Percentiles rank a stretch among this genome's conserved stretches.
Conservation (phyloP, 2,888 invertebrate genomes). For the Cataglyphis altisquamis region DNA sequence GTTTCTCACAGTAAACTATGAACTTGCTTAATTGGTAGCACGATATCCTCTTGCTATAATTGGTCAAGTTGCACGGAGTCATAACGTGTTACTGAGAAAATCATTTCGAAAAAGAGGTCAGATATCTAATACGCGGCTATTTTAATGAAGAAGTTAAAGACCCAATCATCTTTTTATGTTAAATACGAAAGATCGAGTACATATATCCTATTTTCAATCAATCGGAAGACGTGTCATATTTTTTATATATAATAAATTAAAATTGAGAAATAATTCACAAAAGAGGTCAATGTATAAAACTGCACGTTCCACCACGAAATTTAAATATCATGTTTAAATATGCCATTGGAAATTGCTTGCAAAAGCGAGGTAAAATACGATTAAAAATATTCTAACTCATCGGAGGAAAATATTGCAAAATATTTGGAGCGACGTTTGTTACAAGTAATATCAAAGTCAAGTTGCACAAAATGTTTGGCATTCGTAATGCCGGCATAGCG, state of each 20-base stretch:
- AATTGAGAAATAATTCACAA: conserved; percentile 39
- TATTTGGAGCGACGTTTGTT: conserved; percentile 25
- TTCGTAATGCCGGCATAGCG: conserved; percentile 36
- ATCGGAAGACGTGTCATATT: not conserved
- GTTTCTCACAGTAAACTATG: conserved; percentile 42
- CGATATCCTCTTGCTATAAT: conserved; percentile 65
- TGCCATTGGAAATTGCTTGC: not conserved
- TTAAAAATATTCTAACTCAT: conserved; percentile 42
- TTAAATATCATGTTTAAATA: conserved; percentile 45
- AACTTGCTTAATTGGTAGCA: conserved; percentile 69
- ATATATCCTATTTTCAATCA: conserved; percentile 15
- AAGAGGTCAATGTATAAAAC: conserved; percentile 24
- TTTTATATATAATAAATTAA: conserved; percentile 21
- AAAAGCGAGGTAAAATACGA: conserved; percentile 29
- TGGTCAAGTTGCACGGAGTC: conserved; percentile 49
- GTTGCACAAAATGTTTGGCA: conserved; percentile 37
- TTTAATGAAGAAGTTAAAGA: not conserved
- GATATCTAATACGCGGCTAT: conserved; percentile 3
- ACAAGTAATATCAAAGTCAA: conserved; percentile 40
- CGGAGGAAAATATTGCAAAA: conserved; percentile 37
- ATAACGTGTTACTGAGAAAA: not conserved
- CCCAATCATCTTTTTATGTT: not conserved
- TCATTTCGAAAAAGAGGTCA: not conserved
- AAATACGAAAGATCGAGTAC: not conserved
- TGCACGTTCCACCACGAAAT: not conserved